Evolutionary conservation across 2,888 invertebrate species (phyloP).

Genomic region (Pyralis farinalis): DNA sequence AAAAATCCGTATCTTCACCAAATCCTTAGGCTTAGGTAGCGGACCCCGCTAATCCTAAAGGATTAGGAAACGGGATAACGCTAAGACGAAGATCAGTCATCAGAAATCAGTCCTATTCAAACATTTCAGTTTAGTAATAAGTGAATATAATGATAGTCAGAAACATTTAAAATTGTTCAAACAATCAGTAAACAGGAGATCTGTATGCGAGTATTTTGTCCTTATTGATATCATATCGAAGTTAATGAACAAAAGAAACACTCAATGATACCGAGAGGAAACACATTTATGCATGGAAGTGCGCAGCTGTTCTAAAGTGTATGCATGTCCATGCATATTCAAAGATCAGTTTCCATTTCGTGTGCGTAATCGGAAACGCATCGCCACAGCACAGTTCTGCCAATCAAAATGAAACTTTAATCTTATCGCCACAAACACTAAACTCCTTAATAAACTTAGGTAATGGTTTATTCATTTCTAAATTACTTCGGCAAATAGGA

Average conservation of each 20-base stretch:
- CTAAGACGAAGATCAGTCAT: no score
- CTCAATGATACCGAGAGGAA: conserved; percentile 27
- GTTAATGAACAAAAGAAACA: conserved; percentile 14
- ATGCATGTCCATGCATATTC: conserved; percentile 69
- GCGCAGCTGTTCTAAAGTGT: conserved; percentile 39
- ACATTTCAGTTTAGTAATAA: no score
- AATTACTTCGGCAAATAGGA: conserved; percentile 59
- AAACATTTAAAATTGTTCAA: no score
- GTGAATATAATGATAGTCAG: no score
- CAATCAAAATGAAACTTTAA: conserved; percentile 50
- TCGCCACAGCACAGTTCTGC: conserved; percentile 34
- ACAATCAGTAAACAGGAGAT: no score
- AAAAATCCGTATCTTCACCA: no score
- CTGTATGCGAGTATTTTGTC: no score
- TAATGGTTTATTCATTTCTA: conserved; percentile 63
- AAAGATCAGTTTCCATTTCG: conserved; percentile 76
- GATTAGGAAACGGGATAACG: no score
- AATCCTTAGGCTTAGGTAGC: no score
- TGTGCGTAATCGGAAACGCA: conserved; percentile 71
- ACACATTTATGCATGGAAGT: conserved; percentile 34
- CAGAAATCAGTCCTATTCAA: no score
- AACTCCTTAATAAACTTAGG: conserved; percentile 28
- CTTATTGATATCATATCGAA: no score
- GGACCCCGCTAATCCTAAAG: no score
- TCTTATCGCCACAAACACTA: conserved; percentile 21